These are phyloP conservation scores for Nysson spinosus DNA, from an alignment of 2,888 invertebrate species.

Conservation along the genomic window DNA sequence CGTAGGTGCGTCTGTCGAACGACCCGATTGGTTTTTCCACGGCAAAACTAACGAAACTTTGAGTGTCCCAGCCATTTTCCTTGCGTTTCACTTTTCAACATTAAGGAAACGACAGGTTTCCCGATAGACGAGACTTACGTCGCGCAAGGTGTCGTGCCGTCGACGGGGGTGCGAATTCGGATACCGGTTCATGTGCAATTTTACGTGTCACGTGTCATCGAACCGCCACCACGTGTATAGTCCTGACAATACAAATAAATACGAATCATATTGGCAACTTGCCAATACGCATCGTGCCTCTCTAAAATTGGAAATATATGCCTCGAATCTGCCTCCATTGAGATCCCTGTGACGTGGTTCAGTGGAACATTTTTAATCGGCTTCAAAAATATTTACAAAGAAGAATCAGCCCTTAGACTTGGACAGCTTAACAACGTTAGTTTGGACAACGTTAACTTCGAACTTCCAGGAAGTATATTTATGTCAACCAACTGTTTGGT, in stretches of 20 bases:
- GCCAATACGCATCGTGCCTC: slow-evolving; percentile 50
- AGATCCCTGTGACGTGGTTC: too few species aligned
- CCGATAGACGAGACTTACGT: background rate
- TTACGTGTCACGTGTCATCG: slow-evolving; percentile 48
- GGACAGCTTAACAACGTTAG: too few species aligned
- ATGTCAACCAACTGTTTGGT: too few species aligned
- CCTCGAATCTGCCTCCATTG: slow-evolving; percentile 15
- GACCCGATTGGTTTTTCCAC: slow-evolving; percentile 14
- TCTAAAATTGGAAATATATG: slow-evolving; percentile 46
- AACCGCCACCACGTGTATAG: slow-evolving; percentile 44
- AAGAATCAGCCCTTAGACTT: too few species aligned
- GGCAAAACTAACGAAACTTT: slow-evolving; percentile 1
- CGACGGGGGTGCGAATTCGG: slow-evolving; percentile 1
- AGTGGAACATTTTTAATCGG: too few species aligned
- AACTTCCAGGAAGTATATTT: too few species aligned
- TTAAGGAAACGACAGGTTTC: background rate
- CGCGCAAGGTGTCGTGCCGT: background rate
- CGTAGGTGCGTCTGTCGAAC: slow-evolving; percentile 40
- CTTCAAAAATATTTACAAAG: too few species aligned
- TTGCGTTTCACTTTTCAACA: background rate
- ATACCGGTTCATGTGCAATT: slow-evolving; percentile 33
- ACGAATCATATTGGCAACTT: slow-evolving; percentile 39
- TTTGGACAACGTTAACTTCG: too few species aligned
- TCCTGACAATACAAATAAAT: slow-evolving; percentile 55
- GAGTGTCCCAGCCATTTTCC: background rate